Evolutionary conservation across 2,797 vertebrate genomes (phyloP).

Genomic region (Eospalax fontanierii): DNA sequence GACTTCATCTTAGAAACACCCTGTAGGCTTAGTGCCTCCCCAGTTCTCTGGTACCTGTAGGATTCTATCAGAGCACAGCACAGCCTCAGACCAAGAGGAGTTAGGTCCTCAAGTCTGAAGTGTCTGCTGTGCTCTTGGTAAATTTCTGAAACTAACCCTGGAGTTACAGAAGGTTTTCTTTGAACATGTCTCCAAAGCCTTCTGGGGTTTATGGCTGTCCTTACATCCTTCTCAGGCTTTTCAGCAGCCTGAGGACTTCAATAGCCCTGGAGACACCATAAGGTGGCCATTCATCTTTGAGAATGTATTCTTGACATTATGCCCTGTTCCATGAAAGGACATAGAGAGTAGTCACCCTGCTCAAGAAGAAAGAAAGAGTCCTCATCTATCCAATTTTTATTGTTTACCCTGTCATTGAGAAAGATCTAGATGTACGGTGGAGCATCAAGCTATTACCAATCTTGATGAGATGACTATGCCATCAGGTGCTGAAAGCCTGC

Average conservation of each 20-base stretch:
- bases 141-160: neutral
- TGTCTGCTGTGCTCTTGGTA: neutral
- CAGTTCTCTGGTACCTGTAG: neutral
- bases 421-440: no score
- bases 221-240: neutral
- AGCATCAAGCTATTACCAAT: no score
- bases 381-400: no score
- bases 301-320: no score
- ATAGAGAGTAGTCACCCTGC: neutral
- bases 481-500: no score
- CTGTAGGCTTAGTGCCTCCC: accelerated
- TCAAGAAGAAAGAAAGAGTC: no score
- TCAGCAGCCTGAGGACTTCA: no score
- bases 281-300: no score
- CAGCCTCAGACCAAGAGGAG: no score
- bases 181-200: accelerated
- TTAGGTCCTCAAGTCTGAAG: no score
- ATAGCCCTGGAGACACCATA: neutral
- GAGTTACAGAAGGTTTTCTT: accelerated
- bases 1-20: no score
- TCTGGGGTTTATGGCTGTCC: neutral
- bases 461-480: neutral
- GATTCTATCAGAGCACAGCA: neutral
- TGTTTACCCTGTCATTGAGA: neutral
- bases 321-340: neutral